Base-by-base conservation (phyloP, 2,113 vertebrate genomes). In the Micronycteris hirsuta region DNA sequence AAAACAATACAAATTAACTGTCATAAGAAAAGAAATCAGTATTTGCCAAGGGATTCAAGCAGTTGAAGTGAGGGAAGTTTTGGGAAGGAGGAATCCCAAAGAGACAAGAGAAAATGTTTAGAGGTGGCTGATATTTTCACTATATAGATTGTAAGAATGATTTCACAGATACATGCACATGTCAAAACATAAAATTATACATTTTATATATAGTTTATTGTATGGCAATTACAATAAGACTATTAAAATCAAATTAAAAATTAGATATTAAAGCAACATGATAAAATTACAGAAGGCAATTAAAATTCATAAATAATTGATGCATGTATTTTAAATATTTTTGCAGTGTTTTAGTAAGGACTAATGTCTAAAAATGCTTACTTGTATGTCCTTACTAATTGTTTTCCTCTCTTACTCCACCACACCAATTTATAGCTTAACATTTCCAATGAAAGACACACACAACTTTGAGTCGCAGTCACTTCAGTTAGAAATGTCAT, bases 281-380 rank as follows among this genome's bases (percentile, higher is more conserved):
- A 71, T 31, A 94, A 89, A 92, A 96, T 71, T 76, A 49, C 24
- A 94, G 68, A 94, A 74, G 9, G 20, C 54, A 92, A 91, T 61
- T 36, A 61, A 89, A 92, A 86, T 54, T 86, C 86, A 52, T 28
- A 78, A 49, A 17, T 11, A 93, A 58, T 16, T 49, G 52, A 54
- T 65, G 63, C 17, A n/a, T 43, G 9, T 43, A 82, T 56, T 84
- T 84, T 56, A 47, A 11, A 47, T 28, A 47, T 63, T 26, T 45
- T 88, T 97, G 15, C 14, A 58, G 9, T 88, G 22, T 58, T 82
- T 56, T n/a, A 54, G 3, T 5, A 56, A 17, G 41, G 15, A 86
- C 13, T 9, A 67, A 0, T 38, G 38, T 58, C 15, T 87, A 73
- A 11, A 86, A 63, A 2, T 61, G 77, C 13, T 7, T 86, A 43